These are phyloP conservation scores for Watsonalla binaria DNA, from an alignment of 2,888 invertebrate species.

Conservation along the genomic window DNA sequence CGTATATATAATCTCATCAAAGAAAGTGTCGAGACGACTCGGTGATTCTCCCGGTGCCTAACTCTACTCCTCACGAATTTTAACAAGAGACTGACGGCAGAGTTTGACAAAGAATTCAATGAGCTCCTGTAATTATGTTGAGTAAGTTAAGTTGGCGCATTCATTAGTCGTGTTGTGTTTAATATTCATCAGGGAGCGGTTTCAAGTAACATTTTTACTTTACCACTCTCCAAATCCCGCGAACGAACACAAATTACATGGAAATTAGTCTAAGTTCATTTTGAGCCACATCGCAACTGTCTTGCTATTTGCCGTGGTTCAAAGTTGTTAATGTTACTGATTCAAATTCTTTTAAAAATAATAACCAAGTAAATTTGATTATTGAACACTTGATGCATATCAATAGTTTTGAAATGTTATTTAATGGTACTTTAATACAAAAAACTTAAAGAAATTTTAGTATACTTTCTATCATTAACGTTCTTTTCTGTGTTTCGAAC, in stretches of 20 bases:
- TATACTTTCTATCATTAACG: too few species aligned
- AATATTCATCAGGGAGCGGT: conserved; percentile 60
- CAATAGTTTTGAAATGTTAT: too few species aligned
- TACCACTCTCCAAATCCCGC: conserved; percentile 38
- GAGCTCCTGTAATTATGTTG: conserved; percentile 62
- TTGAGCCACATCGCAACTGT: conserved; percentile 32
- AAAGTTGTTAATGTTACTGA: conserved; percentile 22
- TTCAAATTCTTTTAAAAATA: conserved; percentile 1
- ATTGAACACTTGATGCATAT: too few species aligned
- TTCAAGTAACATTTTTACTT: conserved; percentile 53
- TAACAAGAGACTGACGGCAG: conserved; percentile 39
- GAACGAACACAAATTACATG: conserved; percentile 59
- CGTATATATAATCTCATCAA: too few species aligned
- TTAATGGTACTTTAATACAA: too few species aligned
- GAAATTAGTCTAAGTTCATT: conserved; percentile 56
- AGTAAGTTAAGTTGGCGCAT: conserved; percentile 61
- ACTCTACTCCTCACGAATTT: conserved; percentile 41
- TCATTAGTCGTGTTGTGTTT: conserved; percentile 59
- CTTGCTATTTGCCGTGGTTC: conserved; percentile 18
- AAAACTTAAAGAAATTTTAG: too few species aligned
- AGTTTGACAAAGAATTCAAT: conserved; percentile 61
- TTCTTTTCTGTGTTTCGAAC: too few species aligned
- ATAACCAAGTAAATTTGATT: too few species aligned
- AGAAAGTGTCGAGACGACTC: conserved; percentile 10
- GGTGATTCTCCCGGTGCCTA: conserved; percentile 22